Evolutionary conservation across 1,140 invertebrate species (phyloP), one percentile per base, ranked within the genome.

Genomic region (Globodera rostochiensis): DNA sequence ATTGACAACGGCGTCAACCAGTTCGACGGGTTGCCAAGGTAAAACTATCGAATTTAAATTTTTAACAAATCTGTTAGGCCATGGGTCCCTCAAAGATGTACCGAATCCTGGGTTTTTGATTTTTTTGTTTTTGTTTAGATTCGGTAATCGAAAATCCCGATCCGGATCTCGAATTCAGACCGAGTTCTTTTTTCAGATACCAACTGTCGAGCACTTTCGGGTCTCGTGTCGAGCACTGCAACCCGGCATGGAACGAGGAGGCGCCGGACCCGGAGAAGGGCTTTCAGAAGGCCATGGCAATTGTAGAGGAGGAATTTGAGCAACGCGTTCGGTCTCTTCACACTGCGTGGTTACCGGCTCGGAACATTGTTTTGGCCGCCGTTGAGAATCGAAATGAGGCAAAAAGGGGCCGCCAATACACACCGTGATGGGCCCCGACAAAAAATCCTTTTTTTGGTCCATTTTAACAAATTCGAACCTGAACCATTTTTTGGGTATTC

Each of bases 1-100:
- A 94, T 98, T 80, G 97, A 99, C 90, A 99, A 99, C 92, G 97
- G 97, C 25, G 92, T 98, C 46, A 84, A 90, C 74, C 88, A 89
- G 91, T 93, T 91, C 90, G 93, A 94, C 80, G 94, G 92, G n/a
- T 93, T 94, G 88, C 93, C 94, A 45, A 90, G 89, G 91, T 78
- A 66, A 64, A 60, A 36, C 1, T 4, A 7, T 13, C 2, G 36
- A 36, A 36, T 36, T 36, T 36, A 36, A 36, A 36, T 36, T 36
- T 36, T 36, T 36, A 36, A 36, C 36, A 36, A 36, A 36, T 25
- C 36, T 36, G 36, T 36, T 25, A 25, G 25, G 25, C 25, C 25
- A 25, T 25, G 25, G 25, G 25, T 0, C 1, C 36, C 36, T 36
- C 2, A 36, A 36, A 36, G 25, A 36, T 36, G 25, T 36, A 36